Conservation (phyloP, 2,888 invertebrate genomes). For the Margaritifera margaritifera region DNA sequence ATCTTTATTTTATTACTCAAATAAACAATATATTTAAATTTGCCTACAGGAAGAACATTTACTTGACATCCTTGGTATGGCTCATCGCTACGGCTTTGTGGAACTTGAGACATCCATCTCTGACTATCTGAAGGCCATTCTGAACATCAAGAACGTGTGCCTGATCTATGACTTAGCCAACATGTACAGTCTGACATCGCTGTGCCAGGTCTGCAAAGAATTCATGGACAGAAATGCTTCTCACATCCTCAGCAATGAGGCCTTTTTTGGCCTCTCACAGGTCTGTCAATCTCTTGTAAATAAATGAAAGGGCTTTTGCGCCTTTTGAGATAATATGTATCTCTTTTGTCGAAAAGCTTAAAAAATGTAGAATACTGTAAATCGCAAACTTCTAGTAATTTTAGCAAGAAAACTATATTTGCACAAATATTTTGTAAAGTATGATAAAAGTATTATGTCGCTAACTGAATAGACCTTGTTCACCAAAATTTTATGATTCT, state of each 20-base stretch:
- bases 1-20: too few species aligned
- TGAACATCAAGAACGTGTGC: slow-evolving; percentile 92
- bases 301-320: neutral
- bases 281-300: slow-evolving; percentile 75
- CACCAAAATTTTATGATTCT: too few species aligned
- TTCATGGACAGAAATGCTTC: slow-evolving; percentile 93
- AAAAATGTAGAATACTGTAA: too few species aligned
- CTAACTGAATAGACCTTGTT: too few species aligned
- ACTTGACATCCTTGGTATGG: slow-evolving; percentile 84
- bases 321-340: too few species aligned
- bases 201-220: slow-evolving; percentile 86
- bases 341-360: too few species aligned
- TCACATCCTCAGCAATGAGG: slow-evolving; percentile 87
- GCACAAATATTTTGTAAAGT: too few species aligned
- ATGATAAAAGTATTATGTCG: too few species aligned
- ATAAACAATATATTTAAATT: neutral
- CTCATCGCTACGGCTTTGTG: slow-evolving; percentile 95
- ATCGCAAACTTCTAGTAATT: too few species aligned
- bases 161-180: slow-evolving; percentile 94
- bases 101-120: slow-evolving; percentile 94
- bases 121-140: slow-evolving; percentile 90
- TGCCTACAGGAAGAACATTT: slow-evolving; percentile 70
- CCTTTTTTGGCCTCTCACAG: slow-evolving; percentile 87
- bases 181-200: slow-evolving; percentile 78
- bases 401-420: too few species aligned